phyloP scores from a whole-genome alignment of 1,140 invertebrate species.

The Steinernema khuongi region DNA sequence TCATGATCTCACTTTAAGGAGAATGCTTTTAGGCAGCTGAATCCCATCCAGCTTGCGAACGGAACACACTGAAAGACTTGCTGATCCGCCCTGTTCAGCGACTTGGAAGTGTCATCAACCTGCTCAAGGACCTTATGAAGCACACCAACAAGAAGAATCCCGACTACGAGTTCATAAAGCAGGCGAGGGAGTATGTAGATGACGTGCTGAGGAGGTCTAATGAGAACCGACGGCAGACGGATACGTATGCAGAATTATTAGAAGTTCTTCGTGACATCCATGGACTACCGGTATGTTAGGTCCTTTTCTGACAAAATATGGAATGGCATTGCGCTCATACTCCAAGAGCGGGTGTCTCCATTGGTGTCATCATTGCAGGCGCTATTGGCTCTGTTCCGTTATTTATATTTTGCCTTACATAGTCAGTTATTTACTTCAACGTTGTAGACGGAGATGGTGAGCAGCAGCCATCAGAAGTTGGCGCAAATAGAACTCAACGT shows the following conservation, averaged over 20 bases:
- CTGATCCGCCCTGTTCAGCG: slow-evolving; percentile 92
- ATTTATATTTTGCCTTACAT: too few relatives aligned
- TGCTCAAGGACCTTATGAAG: slow-evolving; percentile 87
- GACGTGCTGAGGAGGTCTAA: slow-evolving; percentile 74
- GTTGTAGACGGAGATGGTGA: too few relatives aligned
- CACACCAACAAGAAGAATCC: slow-evolving; percentile 77
- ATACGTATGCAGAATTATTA: slow-evolving; percentile 22
- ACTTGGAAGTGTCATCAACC: slow-evolving; percentile 84
- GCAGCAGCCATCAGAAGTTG: too few relatives aligned
- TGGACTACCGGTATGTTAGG: slow-evolving; percentile 27
- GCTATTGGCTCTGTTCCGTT: too few relatives aligned
- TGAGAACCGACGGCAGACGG: slow-evolving; percentile 26
- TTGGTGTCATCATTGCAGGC: too few relatives aligned
- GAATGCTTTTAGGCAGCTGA: slow-evolving; percentile 41
- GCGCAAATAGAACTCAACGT: too few relatives aligned
- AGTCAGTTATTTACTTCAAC: too few relatives aligned
- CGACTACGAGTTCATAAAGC: slow-evolving; percentile 75
- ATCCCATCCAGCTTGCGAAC: slow-evolving; percentile 76
- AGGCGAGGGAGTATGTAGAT: slow-evolving; percentile 77
- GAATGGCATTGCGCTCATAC: too few relatives aligned
- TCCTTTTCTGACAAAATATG: slow-evolving; percentile 6
- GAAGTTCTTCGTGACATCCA: slow-evolving; percentile 31
- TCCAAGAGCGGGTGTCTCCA: too few relatives aligned
- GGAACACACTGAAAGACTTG: slow-evolving; percentile 86
- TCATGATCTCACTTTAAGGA: neutral